These are phyloP conservation scores for Cettia cetti DNA, from an alignment of 2,113 vertebrate genomes.

Conservation along the genomic window DNA sequence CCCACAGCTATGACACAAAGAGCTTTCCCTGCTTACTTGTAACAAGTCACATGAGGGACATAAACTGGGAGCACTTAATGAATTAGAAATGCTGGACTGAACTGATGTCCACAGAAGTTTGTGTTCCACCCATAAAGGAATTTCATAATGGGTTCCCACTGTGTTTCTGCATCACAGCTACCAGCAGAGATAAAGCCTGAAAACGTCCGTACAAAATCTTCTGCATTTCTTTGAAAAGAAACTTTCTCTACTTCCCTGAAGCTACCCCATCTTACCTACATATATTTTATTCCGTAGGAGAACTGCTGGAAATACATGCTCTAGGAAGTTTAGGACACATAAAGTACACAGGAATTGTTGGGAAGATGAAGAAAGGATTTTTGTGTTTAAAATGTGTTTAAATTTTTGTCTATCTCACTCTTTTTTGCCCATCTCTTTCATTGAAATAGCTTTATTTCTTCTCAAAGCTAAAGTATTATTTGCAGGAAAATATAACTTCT, in stretches of 20 bases:
- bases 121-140: not conserved
- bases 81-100: not conserved
- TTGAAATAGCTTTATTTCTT: not conserved
- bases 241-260: not conserved
- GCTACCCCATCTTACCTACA: not conserved
- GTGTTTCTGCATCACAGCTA: not conserved
- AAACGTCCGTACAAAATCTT: not conserved
- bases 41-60: rapidly evolving
- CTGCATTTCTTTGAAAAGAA: not conserved
- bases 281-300: not conserved
- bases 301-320: not conserved
- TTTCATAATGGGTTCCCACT: not conserved
- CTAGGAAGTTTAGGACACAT: not conserved
- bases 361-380: not conserved
- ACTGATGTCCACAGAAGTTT: not conserved
- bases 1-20: not conserved
- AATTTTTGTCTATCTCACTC: not conserved
- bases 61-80: not conserved
- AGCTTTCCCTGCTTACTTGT: too few relatives aligned
- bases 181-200: not conserved
- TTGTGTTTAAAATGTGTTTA: not conserved
- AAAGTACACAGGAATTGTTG: not conserved
- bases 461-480: not conserved
- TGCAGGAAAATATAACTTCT: not conserved
- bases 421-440: not conserved